These are phyloP conservation scores for Synaphobranchus kaupii DNA, from an alignment of 2,797 vertebrate genomes.

Conservation along the genomic window DNA sequence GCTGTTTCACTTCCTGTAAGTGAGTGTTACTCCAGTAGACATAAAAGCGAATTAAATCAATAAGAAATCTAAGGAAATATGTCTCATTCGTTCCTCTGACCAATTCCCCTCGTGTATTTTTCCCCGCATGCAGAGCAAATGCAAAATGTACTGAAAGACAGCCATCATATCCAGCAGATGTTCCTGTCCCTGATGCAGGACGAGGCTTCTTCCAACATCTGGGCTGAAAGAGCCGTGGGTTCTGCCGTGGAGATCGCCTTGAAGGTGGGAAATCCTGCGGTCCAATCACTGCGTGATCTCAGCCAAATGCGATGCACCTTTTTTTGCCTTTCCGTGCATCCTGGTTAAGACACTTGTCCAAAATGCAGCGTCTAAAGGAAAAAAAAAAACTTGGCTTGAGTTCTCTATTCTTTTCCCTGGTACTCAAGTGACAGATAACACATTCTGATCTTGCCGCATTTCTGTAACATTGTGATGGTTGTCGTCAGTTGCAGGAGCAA, in stretches of 20 bases:
- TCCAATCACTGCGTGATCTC: not conserved
- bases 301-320: not conserved
- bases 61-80: too few species aligned
- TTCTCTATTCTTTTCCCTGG: not conserved
- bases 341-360: not conserved
- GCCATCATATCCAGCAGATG: slow-evolving; percentile 40
- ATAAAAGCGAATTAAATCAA: too few species aligned
- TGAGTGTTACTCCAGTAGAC: too few species aligned
- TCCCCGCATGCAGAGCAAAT: slow-evolving; percentile 60
- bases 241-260: slow-evolving; percentile 49
- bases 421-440: not conserved
- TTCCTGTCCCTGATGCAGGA: slow-evolving; percentile 57
- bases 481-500: not conserved
- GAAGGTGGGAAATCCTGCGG: slow-evolving; percentile 53
- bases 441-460: not conserved
- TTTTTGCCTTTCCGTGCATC: not conserved
- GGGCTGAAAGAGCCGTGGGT: slow-evolving; percentile 48
- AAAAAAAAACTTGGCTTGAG: too few species aligned
- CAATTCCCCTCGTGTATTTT: not conserved
- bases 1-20: too few species aligned
- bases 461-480: not conserved
- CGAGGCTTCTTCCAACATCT: slow-evolving; percentile 50
- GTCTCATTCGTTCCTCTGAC: not conserved
- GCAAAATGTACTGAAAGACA: slow-evolving; percentile 52
- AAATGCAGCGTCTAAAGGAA: not conserved